Evolutionary conservation across 2,888 invertebrate genomes (phyloP), one percentile per base, ranked within the genome.

Genomic region (Sylvicola cinctus): DNA sequence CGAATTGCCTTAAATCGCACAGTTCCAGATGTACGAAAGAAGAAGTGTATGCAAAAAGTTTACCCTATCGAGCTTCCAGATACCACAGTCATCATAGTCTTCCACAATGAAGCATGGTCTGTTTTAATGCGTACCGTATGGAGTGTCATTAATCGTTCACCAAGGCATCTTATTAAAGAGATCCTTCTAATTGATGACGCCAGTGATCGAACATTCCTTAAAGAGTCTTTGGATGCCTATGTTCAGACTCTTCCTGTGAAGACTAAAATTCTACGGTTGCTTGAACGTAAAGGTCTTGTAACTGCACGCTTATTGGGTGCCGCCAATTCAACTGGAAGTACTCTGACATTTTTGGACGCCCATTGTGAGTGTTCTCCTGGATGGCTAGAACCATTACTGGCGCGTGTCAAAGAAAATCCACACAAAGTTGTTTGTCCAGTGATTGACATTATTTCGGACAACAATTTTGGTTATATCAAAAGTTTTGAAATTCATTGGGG

Each of bases 51-150:
- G 41, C 44, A 43, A 17, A 55, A 62, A 38, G 63, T 69, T 44
- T 70, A 69, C 43, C 51, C 59, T 38, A 55, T 64, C 39, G 63
- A 65, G 33, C 59, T 95, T 35, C 93, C 93, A 1, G 78, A 70
- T 41, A 85, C 91, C 1, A 83, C 83, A 41, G 71, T 98, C 12
- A 79, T 98, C 34, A 90, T 98, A 42, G 93, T 96, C 2, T 96
- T 96, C 54, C 96, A 98, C 54, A 98, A 98, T 54, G 98, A 98
- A 60, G 96, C 96, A 0, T 96, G 91, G 90, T 93, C 95, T 3
- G 95, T 96, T 0, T 65, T 98, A 10, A 62, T 96, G 46, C 66
- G 98, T 35, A 96, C 95, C 2, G 78, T 96, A 16, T 84, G 87
- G 66, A 93, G 91, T 46, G 88, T 90, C 29, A 78, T 96, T 38